Percentiles rank a stretch among this genome's conserved stretches.
Conservation (phyloP, 1,140 invertebrate species). For the Cotesia glomerata region DNA sequence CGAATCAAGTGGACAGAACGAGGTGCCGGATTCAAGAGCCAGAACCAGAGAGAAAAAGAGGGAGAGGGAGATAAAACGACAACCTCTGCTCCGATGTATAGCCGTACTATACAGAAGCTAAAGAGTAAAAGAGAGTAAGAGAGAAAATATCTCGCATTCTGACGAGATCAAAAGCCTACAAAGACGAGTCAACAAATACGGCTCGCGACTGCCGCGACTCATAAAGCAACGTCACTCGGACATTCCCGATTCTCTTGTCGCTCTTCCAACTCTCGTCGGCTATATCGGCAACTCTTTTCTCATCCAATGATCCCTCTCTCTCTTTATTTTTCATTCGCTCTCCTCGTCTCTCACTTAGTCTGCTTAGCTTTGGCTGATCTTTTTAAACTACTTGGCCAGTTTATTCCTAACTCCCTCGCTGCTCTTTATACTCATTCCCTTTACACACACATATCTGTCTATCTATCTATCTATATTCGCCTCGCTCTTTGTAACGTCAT, state of each 20-base stretch:
- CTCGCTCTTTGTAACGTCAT: not conserved
- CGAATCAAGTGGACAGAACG: not conserved
- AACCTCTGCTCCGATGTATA: slow-evolving; percentile 2
- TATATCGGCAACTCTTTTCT: not conserved
- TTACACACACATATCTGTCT: not conserved
- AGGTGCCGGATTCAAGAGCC: slow-evolving; percentile 5
- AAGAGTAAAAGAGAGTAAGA: slow-evolving; percentile 20
- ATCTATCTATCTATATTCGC: not conserved
- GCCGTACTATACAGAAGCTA: not conserved
- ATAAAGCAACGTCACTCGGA: slow-evolving; percentile 48
- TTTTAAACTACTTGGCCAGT: not conserved
- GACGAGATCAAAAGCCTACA: slow-evolving; percentile 50
- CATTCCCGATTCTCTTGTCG: slow-evolving; percentile 41
- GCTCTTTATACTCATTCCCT: not conserved
- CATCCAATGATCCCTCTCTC: not conserved
- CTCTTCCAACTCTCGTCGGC: slow-evolving; percentile 15
- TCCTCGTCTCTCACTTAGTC: not conserved
- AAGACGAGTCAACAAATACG: slow-evolving; percentile 51
- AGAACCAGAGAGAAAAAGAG: slow-evolving; percentile 14
- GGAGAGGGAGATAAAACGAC: not conserved
- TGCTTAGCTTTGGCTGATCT: not conserved
- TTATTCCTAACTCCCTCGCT: not conserved
- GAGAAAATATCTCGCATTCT: slow-evolving; percentile 50
- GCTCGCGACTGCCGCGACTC: slow-evolving; percentile 44
- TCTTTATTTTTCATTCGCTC: not conserved